Conservation (phyloP, 2,113 vertebrate genomes). For the Microcebus jonahi region DNA sequence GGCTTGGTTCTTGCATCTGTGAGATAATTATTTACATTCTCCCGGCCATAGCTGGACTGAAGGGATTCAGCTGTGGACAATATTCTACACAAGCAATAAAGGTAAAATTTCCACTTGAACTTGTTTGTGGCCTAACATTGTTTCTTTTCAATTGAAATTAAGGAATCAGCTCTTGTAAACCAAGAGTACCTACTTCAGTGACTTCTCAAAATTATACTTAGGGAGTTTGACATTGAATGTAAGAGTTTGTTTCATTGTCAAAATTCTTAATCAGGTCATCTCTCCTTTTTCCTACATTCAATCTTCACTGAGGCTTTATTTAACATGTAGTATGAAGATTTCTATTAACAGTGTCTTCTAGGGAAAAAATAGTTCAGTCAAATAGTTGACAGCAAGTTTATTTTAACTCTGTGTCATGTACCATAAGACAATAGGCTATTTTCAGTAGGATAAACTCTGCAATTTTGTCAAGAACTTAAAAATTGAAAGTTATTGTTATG, state of each 20-base stretch:
- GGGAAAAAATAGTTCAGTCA: background rate
- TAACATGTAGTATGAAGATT: background rate
- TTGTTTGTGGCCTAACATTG: background rate
- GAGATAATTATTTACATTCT: background rate
- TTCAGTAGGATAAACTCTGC: background rate
- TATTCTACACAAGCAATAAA: background rate
- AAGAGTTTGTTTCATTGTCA: background rate
- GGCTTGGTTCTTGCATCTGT: background rate
- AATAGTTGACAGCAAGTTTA: background rate
- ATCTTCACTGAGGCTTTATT: background rate
- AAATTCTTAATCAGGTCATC: constrained; percentile 29
- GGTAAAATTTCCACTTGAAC: background rate
- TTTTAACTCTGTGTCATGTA: background rate
- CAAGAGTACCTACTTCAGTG: background rate
- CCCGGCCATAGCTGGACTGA: background rate
- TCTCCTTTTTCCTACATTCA: constrained; percentile 12
- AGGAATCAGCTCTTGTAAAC: background rate
- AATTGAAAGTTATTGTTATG: background rate
- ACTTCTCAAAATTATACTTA: background rate
- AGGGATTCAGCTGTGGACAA: background rate
- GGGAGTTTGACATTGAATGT: background rate
- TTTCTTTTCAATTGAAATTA: background rate
- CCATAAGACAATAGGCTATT: background rate
- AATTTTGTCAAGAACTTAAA: background rate
- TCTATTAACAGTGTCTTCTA: background rate